Evolutionary conservation across 2,113 vertebrate species (phyloP).

Genomic region (Spermophilus dauricus): DNA sequence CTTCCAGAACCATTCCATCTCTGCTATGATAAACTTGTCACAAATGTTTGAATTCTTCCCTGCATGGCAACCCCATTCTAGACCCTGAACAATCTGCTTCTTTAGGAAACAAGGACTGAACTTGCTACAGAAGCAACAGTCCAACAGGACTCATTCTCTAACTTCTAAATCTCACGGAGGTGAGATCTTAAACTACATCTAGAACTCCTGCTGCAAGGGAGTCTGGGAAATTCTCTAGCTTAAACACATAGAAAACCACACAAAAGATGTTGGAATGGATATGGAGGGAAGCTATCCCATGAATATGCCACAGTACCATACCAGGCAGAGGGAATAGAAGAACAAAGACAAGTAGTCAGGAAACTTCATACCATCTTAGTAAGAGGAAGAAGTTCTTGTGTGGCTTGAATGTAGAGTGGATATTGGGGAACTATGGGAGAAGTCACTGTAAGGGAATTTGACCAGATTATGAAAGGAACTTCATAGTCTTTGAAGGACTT

Average conservation of each 20-base stretch:
- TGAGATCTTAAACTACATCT: background rate
- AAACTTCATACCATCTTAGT: background rate
- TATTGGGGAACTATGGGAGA: background rate
- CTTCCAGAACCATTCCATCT: background rate
- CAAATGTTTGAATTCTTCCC: background rate
- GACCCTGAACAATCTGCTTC: background rate
- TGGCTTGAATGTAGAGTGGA: background rate
- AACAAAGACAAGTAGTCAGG: background rate
- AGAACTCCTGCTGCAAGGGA: background rate
- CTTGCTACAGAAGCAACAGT: background rate
- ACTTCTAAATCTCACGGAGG: background rate
- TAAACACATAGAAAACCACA: background rate
- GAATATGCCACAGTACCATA: background rate
- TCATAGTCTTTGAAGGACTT: background rate
- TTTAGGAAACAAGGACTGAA: background rate
- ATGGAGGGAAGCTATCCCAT: background rate
- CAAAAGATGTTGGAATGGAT: background rate
- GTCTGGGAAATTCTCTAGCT: background rate
- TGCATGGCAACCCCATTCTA: background rate
- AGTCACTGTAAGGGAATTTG: background rate
- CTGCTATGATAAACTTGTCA: background rate
- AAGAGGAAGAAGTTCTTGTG: background rate
- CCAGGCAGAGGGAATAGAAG: background rate
- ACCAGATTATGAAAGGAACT: background rate
- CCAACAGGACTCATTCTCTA: background rate